phyloP scores from a whole-genome alignment of 2,797 vertebrate genomes.

The Linurgus olivaceus region DNA sequence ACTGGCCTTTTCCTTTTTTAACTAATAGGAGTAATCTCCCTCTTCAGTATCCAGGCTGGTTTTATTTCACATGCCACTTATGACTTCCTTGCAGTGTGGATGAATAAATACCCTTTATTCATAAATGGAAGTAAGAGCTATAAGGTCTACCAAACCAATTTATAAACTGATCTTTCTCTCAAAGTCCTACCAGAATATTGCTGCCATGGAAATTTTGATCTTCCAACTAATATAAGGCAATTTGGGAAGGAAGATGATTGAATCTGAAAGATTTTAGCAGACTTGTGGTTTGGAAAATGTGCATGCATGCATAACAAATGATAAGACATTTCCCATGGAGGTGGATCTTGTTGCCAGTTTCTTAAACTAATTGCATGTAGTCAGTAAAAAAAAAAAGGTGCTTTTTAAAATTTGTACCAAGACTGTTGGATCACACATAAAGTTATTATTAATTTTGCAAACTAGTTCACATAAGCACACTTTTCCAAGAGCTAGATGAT shows the following conservation, averaged over 20 bases:
- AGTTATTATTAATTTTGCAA: not conserved
- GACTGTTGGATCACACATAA: not conserved
- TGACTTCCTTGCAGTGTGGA: not conserved
- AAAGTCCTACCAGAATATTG: not conserved
- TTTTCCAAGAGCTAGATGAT: not conserved
- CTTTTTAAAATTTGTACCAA: not conserved
- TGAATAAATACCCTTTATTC: not conserved
- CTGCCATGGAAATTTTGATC: not conserved
- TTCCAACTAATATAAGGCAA: not conserved
- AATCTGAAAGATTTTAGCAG: not conserved
- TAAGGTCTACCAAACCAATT: not conserved
- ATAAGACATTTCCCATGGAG: not conserved
- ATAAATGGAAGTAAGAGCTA: not conserved
- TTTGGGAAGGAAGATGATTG: not conserved
- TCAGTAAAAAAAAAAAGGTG: not conserved
- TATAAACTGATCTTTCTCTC: not conserved
- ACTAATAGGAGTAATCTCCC: not conserved
- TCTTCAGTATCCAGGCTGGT: not conserved
- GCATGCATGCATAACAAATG: not conserved
- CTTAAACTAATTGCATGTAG: not conserved
- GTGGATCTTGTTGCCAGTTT: not conserved
- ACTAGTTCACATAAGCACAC: not conserved
- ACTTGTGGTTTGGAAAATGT: constrained; percentile 1
- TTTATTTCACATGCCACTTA: not conserved
- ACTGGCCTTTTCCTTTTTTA: not conserved